Conservation (phyloP, 2,797 vertebrate species). For the Acrossocheilus wenchowensis region DNA sequence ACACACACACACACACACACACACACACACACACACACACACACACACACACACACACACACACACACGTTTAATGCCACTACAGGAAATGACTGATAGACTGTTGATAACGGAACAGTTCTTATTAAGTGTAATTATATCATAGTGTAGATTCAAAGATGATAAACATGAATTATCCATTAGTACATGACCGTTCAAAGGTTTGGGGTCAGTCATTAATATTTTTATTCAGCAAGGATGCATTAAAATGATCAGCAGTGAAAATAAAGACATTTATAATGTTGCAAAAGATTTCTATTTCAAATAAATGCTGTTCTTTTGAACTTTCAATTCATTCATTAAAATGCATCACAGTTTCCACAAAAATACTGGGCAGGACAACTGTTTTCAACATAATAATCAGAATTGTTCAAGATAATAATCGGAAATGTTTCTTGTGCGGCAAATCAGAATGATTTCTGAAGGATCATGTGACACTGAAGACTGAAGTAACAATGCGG, state of each 20-base stretch:
- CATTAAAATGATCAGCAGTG: neutral
- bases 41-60: neutral
- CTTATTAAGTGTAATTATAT: neutral
- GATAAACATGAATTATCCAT: neutral
- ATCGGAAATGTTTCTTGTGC: neutral
- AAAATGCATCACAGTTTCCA: neutral
- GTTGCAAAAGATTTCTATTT: neutral
- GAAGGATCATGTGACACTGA: neutral
- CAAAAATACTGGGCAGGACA: neutral
- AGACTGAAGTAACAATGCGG: neutral
- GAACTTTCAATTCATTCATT: neutral
- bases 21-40: neutral
- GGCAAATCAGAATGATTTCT: neutral
- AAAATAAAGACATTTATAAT: neutral
- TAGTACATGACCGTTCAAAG: neutral
- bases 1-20: too few species aligned
- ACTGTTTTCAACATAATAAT: neutral
- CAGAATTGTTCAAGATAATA: neutral
- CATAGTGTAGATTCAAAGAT: neutral
- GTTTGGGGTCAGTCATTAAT: neutral
- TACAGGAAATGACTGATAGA: neutral
- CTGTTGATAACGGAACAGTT: too few species aligned
- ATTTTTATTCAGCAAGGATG: neutral
- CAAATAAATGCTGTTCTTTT: neutral
- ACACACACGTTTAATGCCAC: neutral